Conservation (phyloP, 2,888 invertebrate species). For the Parelbella ahira region DNA sequence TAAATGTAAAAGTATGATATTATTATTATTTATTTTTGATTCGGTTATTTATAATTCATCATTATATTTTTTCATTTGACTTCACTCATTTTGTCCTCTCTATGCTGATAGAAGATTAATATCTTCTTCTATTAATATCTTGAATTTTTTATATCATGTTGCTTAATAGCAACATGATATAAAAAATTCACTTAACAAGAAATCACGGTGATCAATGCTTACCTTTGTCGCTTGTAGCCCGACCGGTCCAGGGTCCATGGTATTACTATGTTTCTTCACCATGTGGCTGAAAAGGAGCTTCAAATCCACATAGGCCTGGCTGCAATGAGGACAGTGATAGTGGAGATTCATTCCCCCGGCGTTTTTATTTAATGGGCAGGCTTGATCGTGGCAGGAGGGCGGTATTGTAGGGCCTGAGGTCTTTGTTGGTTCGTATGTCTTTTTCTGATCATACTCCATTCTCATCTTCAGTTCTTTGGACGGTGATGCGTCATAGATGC, state of each 20-base stretch:
- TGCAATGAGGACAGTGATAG: conserved; percentile 72
- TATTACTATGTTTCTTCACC: conserved; percentile 71
- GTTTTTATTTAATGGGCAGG: conserved; percentile 67
- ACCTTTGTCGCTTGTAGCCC: conserved; percentile 77
- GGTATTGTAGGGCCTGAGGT: conserved; percentile 66
- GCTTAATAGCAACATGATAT: no score
- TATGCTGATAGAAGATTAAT: no score
- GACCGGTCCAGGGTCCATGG: conserved; percentile 60
- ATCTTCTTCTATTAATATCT: no score
- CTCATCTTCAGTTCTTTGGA: conserved; percentile 72
- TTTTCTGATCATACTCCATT: conserved; percentile 64
- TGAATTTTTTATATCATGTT: no score
- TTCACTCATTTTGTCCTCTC: no score
- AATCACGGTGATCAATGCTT: conserved; percentile 27
- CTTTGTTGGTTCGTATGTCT: conserved; percentile 55
- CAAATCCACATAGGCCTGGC: conserved; percentile 70
- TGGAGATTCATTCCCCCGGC: conserved; percentile 71
- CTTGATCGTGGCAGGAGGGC: conserved; percentile 82
- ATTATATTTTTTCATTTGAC: no score
- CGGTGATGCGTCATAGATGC: conserved; percentile 75
- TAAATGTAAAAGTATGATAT: no score
- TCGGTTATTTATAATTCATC: no score
- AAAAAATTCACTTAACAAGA: no score
- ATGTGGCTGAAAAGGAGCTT: conserved; percentile 71
- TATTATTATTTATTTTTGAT: no score